These are phyloP conservation scores for Pseudopodoces humilis DNA, from an alignment of 2,113 vertebrate species.

Conservation along the genomic window DNA sequence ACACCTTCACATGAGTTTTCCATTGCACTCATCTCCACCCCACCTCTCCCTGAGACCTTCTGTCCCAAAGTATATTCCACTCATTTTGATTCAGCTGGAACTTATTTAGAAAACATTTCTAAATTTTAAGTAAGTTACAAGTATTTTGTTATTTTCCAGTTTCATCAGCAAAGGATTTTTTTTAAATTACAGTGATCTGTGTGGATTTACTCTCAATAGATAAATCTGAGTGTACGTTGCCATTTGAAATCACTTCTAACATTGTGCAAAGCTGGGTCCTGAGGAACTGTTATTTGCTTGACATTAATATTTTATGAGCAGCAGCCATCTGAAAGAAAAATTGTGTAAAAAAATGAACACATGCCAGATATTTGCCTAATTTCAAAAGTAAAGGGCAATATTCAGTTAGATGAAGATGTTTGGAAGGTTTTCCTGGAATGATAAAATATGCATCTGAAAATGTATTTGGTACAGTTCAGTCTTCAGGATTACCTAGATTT, in stretches of 20 bases:
- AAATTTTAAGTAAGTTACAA: not conserved
- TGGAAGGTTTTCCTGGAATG: not conserved
- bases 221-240: not conserved
- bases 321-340: not conserved
- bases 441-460: not conserved
- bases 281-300: not conserved
- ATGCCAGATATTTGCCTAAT: not conserved
- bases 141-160: not conserved
- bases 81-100: not conserved
- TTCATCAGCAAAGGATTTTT: not conserved
- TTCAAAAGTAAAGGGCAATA: not conserved
- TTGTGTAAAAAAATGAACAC: not conserved
- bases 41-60: not conserved
- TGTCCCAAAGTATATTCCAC: not conserved
- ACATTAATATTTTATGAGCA: not conserved
- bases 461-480: not conserved
- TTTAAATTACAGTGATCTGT: not conserved
- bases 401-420: not conserved
- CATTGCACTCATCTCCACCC: not conserved
- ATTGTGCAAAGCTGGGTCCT: not conserved
- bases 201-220: not conserved
- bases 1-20: not conserved
- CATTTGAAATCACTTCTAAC: not conserved
- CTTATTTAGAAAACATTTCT: not conserved
- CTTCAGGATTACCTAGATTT: not conserved